Base-by-base conservation (phyloP, 2,797 vertebrate genomes). In the Pseudomugil gertrudae region DNA sequence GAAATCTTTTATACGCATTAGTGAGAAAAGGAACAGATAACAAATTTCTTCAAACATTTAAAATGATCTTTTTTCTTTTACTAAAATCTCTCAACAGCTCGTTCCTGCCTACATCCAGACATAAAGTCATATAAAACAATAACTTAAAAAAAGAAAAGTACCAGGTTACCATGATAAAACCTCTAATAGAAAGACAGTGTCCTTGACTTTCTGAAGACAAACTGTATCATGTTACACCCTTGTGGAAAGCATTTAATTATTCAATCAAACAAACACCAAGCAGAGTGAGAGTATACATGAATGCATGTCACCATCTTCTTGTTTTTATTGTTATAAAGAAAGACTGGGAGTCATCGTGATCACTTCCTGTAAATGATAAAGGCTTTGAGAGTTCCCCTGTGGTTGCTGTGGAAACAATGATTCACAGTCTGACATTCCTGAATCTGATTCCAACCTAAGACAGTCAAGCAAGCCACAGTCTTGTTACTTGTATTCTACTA, bases 331-430 rank as follows among this genome's bases (percentile, higher is more conserved):
- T 38, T 29, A 40, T 2, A 1, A 19, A 3, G 0, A 29, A 32
- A 60, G n/a, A 56, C 57, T 45, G 50, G 55, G 57, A 47, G 63
- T 63, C 59, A 66, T 51, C 63, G 48, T 19, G 62, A 80, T 72
- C 70, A 84, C 76, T 92, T 92, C 88, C 89, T 83, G 73, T 63
- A 79, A 81, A 74, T 80, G 74, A 84, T 50, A 56, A 15, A 7
- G 30, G 57, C 60, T 63, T 45, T 32, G 61, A 57, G 33, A 58
- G 72, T 67, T 66, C 23, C 72, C 58, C 32, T 65, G 56, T 57
- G 62, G 76, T 87, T 65, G 62, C 63, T 54, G 17, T 83, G 82
- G 85, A 90, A 89, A 85, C 73, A 56, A 15, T 90, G 87, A 92
- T 67, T 92, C 89, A 92, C 58, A 62, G 62, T 27, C 68, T 43